Evolutionary conservation across 2,797 vertebrate species (phyloP), one percentile per base, ranked within the genome.

Genomic region (Novumbra hubbsi): DNA sequence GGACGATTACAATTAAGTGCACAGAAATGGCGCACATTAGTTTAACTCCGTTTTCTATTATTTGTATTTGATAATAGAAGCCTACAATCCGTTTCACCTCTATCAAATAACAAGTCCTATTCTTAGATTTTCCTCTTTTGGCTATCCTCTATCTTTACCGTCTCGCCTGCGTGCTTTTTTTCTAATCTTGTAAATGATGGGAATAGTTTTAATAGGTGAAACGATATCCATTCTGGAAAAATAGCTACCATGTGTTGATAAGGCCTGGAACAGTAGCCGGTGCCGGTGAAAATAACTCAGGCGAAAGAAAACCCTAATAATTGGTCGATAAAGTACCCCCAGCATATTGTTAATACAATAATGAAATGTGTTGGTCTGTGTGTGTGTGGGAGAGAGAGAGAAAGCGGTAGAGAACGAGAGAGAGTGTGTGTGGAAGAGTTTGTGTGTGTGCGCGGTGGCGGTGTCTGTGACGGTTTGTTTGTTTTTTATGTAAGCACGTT

Each of bases 131-230:
- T 38, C 34, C 41, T 70, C 11, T 19, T 27, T 63, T 71, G 69
- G 48, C 69, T 16, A 8, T 55, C 62, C 41, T 52, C 30, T 19
- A 64, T 64, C 30, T 19, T 50, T 64, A 41, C 28, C 34, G 34
- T 38, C 34, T 38, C 8, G n/a, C 50, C 45, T 49, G 32, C 27
- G 49, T 60, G 15, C n/a, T 38, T 55, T 52, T 70, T 27, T 55
- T 28, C 16, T 34, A 63, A 48, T 69, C 71, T 75, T 72, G 55
- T 83, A 85, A 86, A 87, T 27, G 68, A 73, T 71, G 68, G 69
- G 63, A 83, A 84, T 79, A 83, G 76, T 38, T 80, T 85, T 78
- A 68, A 87, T 74, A 65, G 52, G 69, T 73, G 80, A 81, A 81
- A 86, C 67, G 2, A 69, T 74, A 83, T 79, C 77, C 71, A 78